Conservation (phyloP, 2,113 vertebrate species). For the Chinchilla lanigera region DNA sequence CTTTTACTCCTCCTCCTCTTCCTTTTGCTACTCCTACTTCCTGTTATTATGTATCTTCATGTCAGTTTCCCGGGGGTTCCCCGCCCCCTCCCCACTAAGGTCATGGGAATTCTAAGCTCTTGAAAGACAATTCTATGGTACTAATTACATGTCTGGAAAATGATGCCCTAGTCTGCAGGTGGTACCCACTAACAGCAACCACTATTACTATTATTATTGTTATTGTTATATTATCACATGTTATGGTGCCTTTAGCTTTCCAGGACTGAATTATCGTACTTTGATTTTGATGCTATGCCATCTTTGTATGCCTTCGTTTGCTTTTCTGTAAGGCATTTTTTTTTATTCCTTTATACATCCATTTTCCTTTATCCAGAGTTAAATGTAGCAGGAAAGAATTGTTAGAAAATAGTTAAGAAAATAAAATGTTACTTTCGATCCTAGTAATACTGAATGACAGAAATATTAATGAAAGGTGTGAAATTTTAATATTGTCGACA, state of each 20-base stretch:
- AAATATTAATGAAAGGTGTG: constrained; percentile 56
- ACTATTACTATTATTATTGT: constrained; percentile 72
- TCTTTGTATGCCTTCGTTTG: constrained; percentile 55
- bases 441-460: constrained; percentile 1
- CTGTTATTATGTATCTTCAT: constrained; percentile 70
- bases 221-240: constrained; percentile 69
- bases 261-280: constrained; percentile 61
- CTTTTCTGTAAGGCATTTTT: constrained; percentile 50
- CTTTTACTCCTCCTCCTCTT: constrained; percentile 51
- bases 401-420: constrained; percentile 43
- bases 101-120: constrained; percentile 67
- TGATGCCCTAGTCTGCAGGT: constrained; percentile 70
- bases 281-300: constrained; percentile 37
- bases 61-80: constrained; percentile 55
- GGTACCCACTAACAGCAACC: constrained; percentile 54
- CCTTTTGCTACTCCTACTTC: constrained; percentile 71
- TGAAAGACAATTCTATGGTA: constrained; percentile 69
- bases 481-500: constrained; percentile 58
- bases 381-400: constrained; percentile 56
- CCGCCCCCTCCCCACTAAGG: constrained; percentile 66
- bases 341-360: not conserved
- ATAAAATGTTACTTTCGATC: constrained; percentile 50
- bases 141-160: constrained; percentile 80
- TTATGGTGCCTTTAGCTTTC: constrained; percentile 36
- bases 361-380: constrained; percentile 27